Percentiles rank a stretch among this genome's conserved stretches.
phyloP scores from a whole-genome alignment of 2,113 vertebrate species.

The Excalfactoria chinensis region DNA sequence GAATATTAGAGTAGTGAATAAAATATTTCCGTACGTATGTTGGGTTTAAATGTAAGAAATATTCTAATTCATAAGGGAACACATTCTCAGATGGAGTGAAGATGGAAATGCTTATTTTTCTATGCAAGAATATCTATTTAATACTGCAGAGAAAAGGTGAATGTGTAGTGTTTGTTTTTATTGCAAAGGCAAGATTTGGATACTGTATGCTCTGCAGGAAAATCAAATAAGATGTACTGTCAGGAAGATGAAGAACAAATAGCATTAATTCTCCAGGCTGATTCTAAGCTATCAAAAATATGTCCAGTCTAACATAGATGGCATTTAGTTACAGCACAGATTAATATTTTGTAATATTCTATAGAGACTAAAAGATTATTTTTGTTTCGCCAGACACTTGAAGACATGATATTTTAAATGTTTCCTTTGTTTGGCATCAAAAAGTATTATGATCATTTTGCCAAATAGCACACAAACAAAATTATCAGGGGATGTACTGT shows the following conservation, averaged over 20 bases:
- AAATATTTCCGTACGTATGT: neutral
- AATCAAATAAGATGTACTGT: constrained; percentile 59
- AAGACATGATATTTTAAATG: constrained; percentile 55
- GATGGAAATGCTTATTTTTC: constrained; percentile 16
- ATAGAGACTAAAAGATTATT: constrained; percentile 43
- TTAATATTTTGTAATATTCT: constrained; percentile 59
- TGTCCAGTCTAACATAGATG: constrained; percentile 61
- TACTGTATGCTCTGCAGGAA: constrained; percentile 29
- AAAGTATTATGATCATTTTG: constrained; percentile 44
- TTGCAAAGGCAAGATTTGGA: neutral
- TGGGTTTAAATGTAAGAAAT: neutral
- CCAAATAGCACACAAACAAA: constrained; percentile 15
- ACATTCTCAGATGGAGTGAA: neutral
- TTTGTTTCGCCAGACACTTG: constrained; percentile 41
- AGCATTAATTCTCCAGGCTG: constrained; percentile 54
- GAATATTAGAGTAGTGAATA: neutral
- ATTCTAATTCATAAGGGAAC: neutral
- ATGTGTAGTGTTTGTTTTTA: constrained; percentile 6
- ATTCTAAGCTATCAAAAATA: constrained; percentile 62
- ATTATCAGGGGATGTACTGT: constrained; percentile 5
- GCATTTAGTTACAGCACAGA: constrained; percentile 61
- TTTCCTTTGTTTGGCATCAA: constrained; percentile 51
- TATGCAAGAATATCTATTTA: neutral
- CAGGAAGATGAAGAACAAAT: constrained; percentile 65
- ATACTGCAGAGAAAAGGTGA: constrained; percentile 14